A percentile compares a stretch with the other conserved stretches of the same genome.
phyloP scores from a whole-genome alignment of 2,113 vertebrate genomes.

The Nibea albiflora region DNA sequence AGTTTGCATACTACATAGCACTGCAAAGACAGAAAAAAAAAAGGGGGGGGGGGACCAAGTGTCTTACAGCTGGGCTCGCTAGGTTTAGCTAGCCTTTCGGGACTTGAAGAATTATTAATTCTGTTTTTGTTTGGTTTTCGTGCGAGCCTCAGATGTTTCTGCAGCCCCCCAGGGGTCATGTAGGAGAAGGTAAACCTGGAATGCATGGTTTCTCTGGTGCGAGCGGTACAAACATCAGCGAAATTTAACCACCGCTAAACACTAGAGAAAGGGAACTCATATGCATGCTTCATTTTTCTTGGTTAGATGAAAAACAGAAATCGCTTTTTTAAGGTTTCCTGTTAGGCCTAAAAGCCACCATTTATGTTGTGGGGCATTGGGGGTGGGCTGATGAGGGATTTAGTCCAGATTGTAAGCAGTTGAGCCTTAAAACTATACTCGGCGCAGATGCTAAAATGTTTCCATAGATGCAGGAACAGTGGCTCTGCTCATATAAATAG shows the following conservation, averaged over 20 bases:
- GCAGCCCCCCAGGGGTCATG: background rate
- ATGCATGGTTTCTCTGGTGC: constrained; percentile 12
- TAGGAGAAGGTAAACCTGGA: constrained; percentile 42
- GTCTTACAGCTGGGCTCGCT: constrained; percentile 5
- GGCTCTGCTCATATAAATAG: background rate
- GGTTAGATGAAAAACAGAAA: constrained; percentile 1
- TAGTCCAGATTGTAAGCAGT: background rate
- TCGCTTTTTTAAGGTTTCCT: constrained; percentile 4
- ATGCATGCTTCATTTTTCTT: constrained; percentile 15
- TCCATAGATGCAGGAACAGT: background rate
- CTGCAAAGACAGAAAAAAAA: constrained; percentile 26
- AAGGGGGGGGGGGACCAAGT: background rate
- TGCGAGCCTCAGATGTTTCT: constrained; percentile 34
- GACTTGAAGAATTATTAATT: constrained; percentile 16
- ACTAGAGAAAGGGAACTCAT: constrained; percentile 19
- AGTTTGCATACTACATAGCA: background rate
- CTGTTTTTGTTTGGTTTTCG: constrained; percentile 37
- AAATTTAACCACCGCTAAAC: constrained; percentile 20
- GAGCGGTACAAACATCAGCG: constrained; percentile 25
- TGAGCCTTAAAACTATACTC: background rate
- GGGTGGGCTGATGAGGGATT: constrained; percentile 19
- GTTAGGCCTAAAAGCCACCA: background rate
- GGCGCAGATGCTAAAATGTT: background rate
- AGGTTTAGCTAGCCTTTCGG: constrained; percentile 6
- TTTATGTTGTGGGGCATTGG: background rate